Conservation (phyloP, 2,888 invertebrate species). For the Tenthredo amoena region DNA sequence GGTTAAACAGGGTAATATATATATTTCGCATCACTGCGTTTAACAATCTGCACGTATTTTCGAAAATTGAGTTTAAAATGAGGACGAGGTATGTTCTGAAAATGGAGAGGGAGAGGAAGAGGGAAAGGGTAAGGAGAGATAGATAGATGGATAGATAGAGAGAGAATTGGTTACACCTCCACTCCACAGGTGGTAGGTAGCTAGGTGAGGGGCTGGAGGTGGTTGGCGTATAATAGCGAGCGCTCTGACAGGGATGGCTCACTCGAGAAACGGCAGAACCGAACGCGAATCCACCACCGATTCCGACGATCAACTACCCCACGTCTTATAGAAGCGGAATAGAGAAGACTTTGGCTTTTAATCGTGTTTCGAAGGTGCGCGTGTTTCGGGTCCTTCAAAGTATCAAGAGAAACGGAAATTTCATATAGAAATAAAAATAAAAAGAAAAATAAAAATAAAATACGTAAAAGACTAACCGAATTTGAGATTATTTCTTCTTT, state of each 20-base stretch:
- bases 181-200: constrained; percentile 48
- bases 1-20: neutral
- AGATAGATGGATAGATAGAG: neutral
- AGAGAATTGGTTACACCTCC: constrained; percentile 45
- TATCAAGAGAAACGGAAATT: neutral
- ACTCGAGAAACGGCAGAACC: constrained; percentile 61
- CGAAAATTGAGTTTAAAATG: neutral
- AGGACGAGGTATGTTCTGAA: neutral
- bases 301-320: constrained; percentile 2
- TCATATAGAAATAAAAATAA: neutral
- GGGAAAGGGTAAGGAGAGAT: neutral
- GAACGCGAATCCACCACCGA: constrained; percentile 45
- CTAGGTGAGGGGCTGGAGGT: constrained; percentile 61
- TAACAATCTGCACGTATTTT: constrained; percentile 5
- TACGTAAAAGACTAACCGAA: neutral
- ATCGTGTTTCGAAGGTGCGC: neutral
- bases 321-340: neutral
- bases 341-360: neutral
- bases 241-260: constrained; percentile 71
- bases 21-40: neutral
- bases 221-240: constrained; percentile 74
- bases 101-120: neutral
- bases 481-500: neutral
- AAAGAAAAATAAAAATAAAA: neutral
- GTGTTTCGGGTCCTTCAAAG: neutral